Conservation (phyloP, 2,888 invertebrate species). For the Priocnemis perturbator region DNA sequence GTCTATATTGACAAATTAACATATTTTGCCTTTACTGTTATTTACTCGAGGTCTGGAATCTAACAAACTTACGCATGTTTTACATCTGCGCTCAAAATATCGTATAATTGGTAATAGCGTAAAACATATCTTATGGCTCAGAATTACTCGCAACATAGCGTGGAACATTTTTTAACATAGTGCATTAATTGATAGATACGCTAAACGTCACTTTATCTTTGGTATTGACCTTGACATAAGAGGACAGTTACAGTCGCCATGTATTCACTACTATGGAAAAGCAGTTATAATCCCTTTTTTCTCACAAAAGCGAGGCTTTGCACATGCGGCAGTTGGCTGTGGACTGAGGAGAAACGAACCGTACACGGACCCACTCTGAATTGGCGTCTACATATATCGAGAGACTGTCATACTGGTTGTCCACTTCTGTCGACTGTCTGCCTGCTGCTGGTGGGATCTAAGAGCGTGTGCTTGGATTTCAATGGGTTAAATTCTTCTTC, state of each 20-base stretch:
- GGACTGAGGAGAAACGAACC: constrained; percentile 29
- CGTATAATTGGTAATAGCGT: constrained; percentile 27
- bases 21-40: constrained; percentile 47
- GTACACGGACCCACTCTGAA: background rate
- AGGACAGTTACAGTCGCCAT: constrained; percentile 33
- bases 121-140: constrained; percentile 21
- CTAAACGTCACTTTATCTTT: constrained; percentile 25
- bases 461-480: constrained; percentile 31
- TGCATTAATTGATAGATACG: constrained; percentile 36
- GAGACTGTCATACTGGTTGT: constrained; percentile 32
- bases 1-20: constrained; percentile 44
- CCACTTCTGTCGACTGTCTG: constrained; percentile 61
- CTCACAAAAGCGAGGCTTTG: constrained; percentile 23
- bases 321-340: constrained; percentile 10
- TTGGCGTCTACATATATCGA: background rate
- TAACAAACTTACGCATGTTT: constrained; percentile 63
- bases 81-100: constrained; percentile 34
- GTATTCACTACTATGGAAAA: background rate
- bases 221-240: constrained; percentile 37
- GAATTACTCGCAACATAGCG: constrained; percentile 15
- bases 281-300: background rate
- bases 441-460: constrained; percentile 61
- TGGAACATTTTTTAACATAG: constrained; percentile 40
- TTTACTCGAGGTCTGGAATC: constrained; percentile 55
- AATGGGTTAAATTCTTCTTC: constrained; percentile 31